Conservation (phyloP, 2,797 vertebrate genomes). For the Macropodus opercularis region DNA sequence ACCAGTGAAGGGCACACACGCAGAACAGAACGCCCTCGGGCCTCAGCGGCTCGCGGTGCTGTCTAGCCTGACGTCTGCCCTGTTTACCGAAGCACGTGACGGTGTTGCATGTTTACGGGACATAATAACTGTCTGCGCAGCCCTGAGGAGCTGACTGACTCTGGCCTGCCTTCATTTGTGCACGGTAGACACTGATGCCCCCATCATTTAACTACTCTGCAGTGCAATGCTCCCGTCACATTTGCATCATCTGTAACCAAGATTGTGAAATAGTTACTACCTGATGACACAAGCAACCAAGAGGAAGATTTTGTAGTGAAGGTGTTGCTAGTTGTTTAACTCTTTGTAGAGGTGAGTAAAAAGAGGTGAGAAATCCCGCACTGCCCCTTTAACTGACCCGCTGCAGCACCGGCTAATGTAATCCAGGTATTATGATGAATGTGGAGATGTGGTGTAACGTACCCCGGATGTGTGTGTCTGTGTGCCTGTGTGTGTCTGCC, state of each 20-base stretch:
- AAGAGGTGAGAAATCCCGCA: constrained; percentile 12
- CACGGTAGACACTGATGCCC: too few species aligned
- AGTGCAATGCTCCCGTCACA: constrained; percentile 14
- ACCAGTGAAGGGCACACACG: constrained; percentile 67
- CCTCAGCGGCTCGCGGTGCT: constrained; percentile 38
- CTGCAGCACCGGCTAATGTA: constrained; percentile 24
- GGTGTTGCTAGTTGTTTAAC: too few species aligned
- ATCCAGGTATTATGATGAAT: constrained; percentile 48
- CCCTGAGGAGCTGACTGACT: too few species aligned
- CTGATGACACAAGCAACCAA: too few species aligned
- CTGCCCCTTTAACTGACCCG: constrained; percentile 25
- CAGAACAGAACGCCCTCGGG: constrained; percentile 48
- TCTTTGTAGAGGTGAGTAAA: constrained; percentile 19
- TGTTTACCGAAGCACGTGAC: constrained; percentile 61
- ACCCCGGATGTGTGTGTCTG: constrained; percentile 25
- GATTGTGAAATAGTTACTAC: constrained; percentile 42
- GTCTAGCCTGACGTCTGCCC: constrained; percentile 50
- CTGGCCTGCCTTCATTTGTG: too few species aligned
- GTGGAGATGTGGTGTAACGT: too few species aligned
- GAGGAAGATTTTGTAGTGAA: too few species aligned
- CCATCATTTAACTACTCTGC: too few species aligned
- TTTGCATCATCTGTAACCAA: constrained; percentile 21
- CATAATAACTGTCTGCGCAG: too few species aligned
- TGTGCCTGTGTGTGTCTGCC: constrained; percentile 17
- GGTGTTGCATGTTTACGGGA: constrained; percentile 44